A percentile compares a stretch with the other conserved stretches of the same genome.
phyloP scores from a whole-genome alignment of 2,888 invertebrate genomes.

The Salpingus planirostris region DNA sequence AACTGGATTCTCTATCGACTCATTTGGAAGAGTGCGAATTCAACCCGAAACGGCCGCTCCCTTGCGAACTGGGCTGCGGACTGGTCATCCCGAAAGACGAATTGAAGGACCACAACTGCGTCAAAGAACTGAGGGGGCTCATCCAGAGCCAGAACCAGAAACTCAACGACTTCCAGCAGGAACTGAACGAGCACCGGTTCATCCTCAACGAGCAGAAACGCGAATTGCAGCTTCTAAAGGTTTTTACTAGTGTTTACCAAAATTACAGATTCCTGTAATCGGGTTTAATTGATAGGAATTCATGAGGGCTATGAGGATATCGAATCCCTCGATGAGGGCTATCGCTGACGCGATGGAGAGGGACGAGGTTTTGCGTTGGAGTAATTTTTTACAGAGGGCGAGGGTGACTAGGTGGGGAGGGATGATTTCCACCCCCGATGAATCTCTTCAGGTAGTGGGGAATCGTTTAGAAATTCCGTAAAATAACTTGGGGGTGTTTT shows the following conservation, averaged over 20 bases:
- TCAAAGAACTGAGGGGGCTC: slow-evolving; percentile 74
- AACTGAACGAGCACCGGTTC: slow-evolving; percentile 76
- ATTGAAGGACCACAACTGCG: slow-evolving; percentile 88
- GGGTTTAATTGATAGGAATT: too few relatives aligned
- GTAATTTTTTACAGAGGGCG: slow-evolving; percentile 70
- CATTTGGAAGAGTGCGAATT: slow-evolving; percentile 89
- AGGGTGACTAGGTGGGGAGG: slow-evolving; percentile 95
- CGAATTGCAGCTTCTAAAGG: slow-evolving; percentile 80
- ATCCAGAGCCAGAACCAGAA: slow-evolving; percentile 83
- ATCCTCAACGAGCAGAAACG: slow-evolving; percentile 84
- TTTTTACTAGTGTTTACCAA: slow-evolving; percentile 45
- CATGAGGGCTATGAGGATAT: slow-evolving; percentile 86
- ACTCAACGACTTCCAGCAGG: slow-evolving; percentile 77
- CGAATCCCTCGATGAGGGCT: slow-evolving; percentile 86
- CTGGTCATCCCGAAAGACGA: slow-evolving; percentile 93
- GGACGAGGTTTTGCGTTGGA: slow-evolving; percentile 87
- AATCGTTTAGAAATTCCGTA: not conserved
- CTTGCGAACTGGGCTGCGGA: slow-evolving; percentile 90
- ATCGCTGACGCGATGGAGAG: slow-evolving; percentile 92
- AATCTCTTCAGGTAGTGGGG: slow-evolving; percentile 86
- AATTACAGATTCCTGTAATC: too few relatives aligned
- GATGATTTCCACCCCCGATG: slow-evolving; percentile 97
- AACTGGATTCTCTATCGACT: slow-evolving; percentile 74
- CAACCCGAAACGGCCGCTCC: slow-evolving; percentile 89
- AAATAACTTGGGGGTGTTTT: slow-evolving; percentile 25